phyloP scores from a whole-genome alignment of 2,888 invertebrate species.

The Patella ulyssiponensis region DNA sequence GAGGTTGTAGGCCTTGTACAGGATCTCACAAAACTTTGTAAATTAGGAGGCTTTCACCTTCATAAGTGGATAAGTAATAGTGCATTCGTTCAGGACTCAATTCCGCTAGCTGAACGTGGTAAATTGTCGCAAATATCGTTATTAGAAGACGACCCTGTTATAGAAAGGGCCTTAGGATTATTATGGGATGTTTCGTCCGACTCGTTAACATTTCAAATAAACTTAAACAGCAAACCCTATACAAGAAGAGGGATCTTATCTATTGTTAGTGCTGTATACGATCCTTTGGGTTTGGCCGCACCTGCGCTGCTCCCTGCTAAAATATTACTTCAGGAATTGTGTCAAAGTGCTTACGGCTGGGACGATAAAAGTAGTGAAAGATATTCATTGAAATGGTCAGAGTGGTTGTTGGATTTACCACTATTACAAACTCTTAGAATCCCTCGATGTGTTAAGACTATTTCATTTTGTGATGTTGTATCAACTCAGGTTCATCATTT shows the following conservation, averaged over 20 bases:
- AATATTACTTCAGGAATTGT: slow-evolving; percentile 9
- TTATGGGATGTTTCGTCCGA: slow-evolving; percentile 30
- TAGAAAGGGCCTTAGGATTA: slow-evolving; percentile 35
- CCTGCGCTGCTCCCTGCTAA: slow-evolving; percentile 16
- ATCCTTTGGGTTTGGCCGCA: slow-evolving; percentile 20
- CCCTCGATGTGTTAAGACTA: not conserved
- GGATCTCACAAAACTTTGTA: not conserved
- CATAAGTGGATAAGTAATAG: slow-evolving; percentile 40
- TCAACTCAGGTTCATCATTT: slow-evolving; percentile 11
- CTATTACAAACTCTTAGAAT: not conserved
- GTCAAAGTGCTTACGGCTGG: slow-evolving; percentile 8
- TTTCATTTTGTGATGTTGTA: not conserved
- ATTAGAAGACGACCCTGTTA: slow-evolving; percentile 14
- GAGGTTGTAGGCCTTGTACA: not conserved
- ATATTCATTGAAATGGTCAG: slow-evolving; percentile 7
- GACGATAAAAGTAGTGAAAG: not conserved
- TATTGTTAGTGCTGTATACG: slow-evolving; percentile 17
- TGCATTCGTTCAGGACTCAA: slow-evolving; percentile 32
- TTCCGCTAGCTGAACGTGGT: slow-evolving; percentile 35
- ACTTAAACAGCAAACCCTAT: slow-evolving; percentile 5
- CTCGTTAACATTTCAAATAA: slow-evolving; percentile 24
- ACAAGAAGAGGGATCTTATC: slow-evolving; percentile 20
- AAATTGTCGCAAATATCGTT: slow-evolving; percentile 13
- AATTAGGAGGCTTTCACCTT: slow-evolving; percentile 34
- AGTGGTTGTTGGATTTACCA: slow-evolving; percentile 16